A percentile compares a stretch with the other conserved stretches of the same genome.
These are phyloP conservation scores for Athetis lepigone DNA, from an alignment of 2,888 invertebrate species.

Conservation along the genomic window DNA sequence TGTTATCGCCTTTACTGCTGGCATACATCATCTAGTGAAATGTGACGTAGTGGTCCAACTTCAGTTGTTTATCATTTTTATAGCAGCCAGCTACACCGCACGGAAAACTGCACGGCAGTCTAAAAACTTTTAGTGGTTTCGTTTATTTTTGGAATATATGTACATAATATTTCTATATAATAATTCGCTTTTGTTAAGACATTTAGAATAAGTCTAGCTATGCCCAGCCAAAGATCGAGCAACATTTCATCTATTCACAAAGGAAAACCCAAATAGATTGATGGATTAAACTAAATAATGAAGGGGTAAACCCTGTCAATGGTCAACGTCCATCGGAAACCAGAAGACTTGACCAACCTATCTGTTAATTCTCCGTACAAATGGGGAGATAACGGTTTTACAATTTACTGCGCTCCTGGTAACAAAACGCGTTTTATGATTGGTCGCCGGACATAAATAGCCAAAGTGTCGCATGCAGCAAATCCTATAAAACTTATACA, in stretches of 20 bases:
- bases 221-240: not conserved
- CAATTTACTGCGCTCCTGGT: constrained; percentile 39
- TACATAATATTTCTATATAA: not conserved
- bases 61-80: constrained; percentile 66
- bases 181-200: not conserved
- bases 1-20: constrained; percentile 59
- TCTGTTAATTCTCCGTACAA: constrained; percentile 52
- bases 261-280: constrained; percentile 49
- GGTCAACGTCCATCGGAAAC: constrained; percentile 43
- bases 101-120: constrained; percentile 45
- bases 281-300: constrained; percentile 60
- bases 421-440: constrained; percentile 26
- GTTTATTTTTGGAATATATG: constrained; percentile 32
- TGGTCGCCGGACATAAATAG: constrained; percentile 25
- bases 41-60: constrained; percentile 61
- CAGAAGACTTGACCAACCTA: constrained; percentile 46
- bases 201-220: not conserved
- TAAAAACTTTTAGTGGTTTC: constrained; percentile 43
- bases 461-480: constrained; percentile 10
- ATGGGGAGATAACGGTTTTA: constrained; percentile 38
- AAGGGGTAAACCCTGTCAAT: constrained; percentile 45
- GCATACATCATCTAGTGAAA: constrained; percentile 61
- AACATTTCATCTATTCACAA: constrained; percentile 25
- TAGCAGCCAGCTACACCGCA: constrained; percentile 56
- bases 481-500: constrained; percentile 21